Percentiles rank a stretch among this genome's conserved stretches.
Conservation (phyloP, 2,797 vertebrate genomes). For the Mormyrops attenuatus region DNA sequence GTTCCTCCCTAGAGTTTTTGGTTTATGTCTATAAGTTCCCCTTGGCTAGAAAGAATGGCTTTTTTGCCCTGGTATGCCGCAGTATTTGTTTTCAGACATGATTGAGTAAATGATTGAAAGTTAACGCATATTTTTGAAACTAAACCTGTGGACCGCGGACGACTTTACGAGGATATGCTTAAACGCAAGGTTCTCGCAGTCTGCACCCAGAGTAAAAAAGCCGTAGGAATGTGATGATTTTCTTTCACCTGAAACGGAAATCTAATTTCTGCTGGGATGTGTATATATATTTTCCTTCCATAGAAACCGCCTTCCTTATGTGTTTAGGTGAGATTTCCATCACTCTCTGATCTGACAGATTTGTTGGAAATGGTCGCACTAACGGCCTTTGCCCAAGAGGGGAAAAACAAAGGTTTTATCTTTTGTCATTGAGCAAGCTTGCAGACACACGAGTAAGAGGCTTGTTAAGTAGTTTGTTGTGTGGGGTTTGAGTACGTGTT, state of each 20-base stretch:
- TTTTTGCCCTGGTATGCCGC: neutral
- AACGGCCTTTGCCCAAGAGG: neutral
- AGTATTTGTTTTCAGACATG: slow-evolving; percentile 2
- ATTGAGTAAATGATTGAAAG: slow-evolving; percentile 4
- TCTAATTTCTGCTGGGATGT: neutral
- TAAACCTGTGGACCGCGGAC: neutral
- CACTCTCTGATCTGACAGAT: neutral
- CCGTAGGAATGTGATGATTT: neutral
- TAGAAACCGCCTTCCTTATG: neutral
- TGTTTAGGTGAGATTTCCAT: neutral
- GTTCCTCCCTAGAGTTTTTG: slow-evolving; percentile 8
- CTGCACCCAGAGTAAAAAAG: neutral
- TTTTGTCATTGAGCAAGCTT: neutral
- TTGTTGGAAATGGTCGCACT: neutral
- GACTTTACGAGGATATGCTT: neutral
- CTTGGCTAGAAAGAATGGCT: slow-evolving; percentile 1
- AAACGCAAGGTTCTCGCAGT: neutral
- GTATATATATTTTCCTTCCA: neutral
- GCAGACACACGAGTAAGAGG: neutral
- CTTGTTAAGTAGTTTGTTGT: slow-evolving; percentile 3
- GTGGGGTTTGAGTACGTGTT: neutral
- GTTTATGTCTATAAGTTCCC: neutral
- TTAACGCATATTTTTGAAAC: neutral
- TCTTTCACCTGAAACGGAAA: slow-evolving; percentile 1
- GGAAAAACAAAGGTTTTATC: neutral